Conservation (phyloP, 2,888 invertebrate genomes). For the Ecliptopera silaceata region DNA sequence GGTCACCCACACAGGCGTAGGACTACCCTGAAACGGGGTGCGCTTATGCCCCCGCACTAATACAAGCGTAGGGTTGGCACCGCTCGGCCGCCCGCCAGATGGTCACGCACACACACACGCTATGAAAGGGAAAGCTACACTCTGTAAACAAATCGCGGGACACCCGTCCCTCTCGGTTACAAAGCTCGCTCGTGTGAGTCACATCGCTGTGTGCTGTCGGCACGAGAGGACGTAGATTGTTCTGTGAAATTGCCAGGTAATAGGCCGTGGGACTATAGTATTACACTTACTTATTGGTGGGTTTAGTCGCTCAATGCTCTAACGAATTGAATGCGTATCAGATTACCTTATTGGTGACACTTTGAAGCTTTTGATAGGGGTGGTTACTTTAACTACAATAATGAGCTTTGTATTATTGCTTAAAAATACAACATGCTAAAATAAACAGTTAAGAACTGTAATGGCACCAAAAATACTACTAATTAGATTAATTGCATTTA, state of each 20-base stretch:
- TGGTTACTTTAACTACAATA: conserved; percentile 6
- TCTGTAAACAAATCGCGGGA: conserved; percentile 80
- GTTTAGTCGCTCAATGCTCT: conserved; percentile 72
- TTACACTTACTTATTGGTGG: conserved; percentile 80
- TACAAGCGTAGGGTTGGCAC: conserved; percentile 60
- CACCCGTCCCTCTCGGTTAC: conserved; percentile 73
- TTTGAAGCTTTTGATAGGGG: conserved; percentile 33
- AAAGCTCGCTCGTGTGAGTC: conserved; percentile 73
- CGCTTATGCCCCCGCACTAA: conserved; percentile 69
- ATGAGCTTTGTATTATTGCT: background rate
- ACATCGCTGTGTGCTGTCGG: conserved; percentile 74
- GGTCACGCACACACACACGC: conserved; percentile 69
- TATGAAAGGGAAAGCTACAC: conserved; percentile 81
- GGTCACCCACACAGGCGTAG: conserved; percentile 73
- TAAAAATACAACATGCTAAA: no score
- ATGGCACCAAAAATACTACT: no score
- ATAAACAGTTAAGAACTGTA: no score
- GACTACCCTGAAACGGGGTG: conserved; percentile 72
- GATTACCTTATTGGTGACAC: conserved; percentile 55
- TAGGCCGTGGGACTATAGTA: conserved; percentile 79
- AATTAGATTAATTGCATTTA: no score
- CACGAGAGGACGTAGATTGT: conserved; percentile 77
- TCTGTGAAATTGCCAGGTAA: conserved; percentile 83
- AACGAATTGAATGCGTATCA: conserved; percentile 75
- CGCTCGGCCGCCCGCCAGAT: conserved; percentile 72